Evolutionary conservation across 2,888 invertebrate species (phyloP), one percentile per base, ranked within the genome.

Genomic region (Euphydryas editha): DNA sequence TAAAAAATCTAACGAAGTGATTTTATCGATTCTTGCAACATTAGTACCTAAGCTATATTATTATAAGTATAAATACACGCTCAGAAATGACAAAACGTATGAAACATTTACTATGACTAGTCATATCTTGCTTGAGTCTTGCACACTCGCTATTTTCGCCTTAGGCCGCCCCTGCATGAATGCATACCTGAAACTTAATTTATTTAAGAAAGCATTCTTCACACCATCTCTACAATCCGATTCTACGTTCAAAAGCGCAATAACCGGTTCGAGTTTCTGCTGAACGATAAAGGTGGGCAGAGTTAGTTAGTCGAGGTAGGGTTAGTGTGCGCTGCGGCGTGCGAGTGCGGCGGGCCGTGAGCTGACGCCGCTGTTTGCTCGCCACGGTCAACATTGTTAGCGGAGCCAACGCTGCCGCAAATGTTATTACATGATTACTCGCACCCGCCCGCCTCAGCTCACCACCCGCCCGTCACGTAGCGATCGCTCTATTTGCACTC

Each of bases 351-450:
- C 77, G 84, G 78, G 70, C 81, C 84, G 86, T 80, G 80, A 77
- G 87, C 90, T 89, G 90, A 88, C 88, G 75, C 75, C 80, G 78
- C 79, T 91, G 90, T 91, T 91, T 91, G 87, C 82, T 73, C 79
- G 70, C 78, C 81, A 81, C 82, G 86, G 91, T 92, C 92, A 92
- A 92, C 92, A 92, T 92, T 90, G 92, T 92, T 92, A 92, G 90
- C 78, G 76, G 69, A 69, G 68, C 69, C 72, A 51, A 51, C 51
- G 66, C 64, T 42, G 80, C 74, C 73, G 78, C 84, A 85, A 89
- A 89, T 87, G 88, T 87, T 88, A 89, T 90, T 87, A 90, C 84
- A 87, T 88, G 88, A 89, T 90, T 88, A 85, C 70, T 59, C 47
- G 46, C 42, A 54, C 44, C 66, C 62, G 46, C 47, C 36, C 64